Percentiles rank a stretch among this genome's conserved stretches.
phyloP scores from a whole-genome alignment of 2,113 vertebrate genomes.

The Psittacus erithacus region DNA sequence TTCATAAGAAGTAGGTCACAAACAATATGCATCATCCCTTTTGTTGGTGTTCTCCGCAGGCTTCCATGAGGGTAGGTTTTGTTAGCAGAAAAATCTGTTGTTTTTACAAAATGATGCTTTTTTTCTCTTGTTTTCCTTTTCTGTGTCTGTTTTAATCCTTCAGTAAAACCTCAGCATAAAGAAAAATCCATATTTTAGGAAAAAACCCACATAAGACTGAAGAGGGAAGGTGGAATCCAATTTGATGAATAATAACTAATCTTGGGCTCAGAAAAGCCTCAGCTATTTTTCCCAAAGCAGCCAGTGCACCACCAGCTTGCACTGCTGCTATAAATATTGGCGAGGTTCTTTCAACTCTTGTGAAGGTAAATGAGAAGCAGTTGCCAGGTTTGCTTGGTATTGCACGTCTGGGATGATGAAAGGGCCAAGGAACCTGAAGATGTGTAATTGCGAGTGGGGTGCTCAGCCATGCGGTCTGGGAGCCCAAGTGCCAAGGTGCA shows the following conservation, averaged over 20 bases:
- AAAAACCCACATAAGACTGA: background rate
- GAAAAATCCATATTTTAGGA: background rate
- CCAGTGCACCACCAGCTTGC: background rate
- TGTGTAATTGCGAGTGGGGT: background rate
- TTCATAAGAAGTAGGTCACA: background rate
- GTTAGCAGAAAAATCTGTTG: background rate
- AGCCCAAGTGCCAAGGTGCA: background rate
- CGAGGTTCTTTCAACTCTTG: conserved; percentile 25
- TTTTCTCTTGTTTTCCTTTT: background rate
- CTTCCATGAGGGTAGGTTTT: background rate
- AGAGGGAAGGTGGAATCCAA: background rate
- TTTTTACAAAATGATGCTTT: background rate
- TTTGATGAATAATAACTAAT: conserved; percentile 11
- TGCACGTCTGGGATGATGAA: background rate
- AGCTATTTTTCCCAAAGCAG: conserved; percentile 32
- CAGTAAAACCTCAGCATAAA: background rate
- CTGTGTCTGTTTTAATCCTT: background rate
- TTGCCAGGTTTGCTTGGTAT: conserved; percentile 7
- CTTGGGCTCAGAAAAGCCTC: background rate
- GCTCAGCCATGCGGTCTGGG: background rate
- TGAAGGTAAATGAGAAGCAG: background rate
- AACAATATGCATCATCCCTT: background rate
- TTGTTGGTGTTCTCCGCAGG: background rate
- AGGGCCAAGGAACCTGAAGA: background rate
- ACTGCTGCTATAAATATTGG: conserved; percentile 35